Percentiles rank a stretch among this genome's conserved stretches.
Evolutionary conservation across 2,113 vertebrate species (phyloP).

Genomic region (Poecile atricapillus): DNA sequence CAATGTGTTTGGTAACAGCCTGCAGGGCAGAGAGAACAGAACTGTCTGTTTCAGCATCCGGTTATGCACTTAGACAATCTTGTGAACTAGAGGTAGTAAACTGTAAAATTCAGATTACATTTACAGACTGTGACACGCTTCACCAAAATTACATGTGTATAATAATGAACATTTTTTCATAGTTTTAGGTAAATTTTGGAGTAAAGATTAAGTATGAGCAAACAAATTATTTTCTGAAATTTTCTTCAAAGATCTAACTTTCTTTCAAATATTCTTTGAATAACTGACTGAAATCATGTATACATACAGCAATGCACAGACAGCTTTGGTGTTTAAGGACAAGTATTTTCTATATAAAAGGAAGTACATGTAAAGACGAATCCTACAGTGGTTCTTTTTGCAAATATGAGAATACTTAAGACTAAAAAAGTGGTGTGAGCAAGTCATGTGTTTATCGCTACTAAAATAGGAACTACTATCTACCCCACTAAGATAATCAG

Average conservation of each 20-base stretch:
- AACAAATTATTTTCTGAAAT: background rate
- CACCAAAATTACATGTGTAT: background rate
- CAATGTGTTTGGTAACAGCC: background rate
- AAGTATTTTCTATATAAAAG: background rate
- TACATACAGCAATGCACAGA: background rate
- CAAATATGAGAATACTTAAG: background rate
- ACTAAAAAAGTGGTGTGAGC: background rate
- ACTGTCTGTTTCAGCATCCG: background rate
- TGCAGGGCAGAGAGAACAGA: background rate
- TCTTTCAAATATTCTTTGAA: background rate
- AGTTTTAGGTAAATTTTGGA: background rate
- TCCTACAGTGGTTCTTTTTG: fast-evolving
- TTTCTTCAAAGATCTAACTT: background rate
- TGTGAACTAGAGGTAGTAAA: background rate
- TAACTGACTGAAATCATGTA: background rate
- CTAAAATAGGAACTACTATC: background rate
- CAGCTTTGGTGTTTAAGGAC: background rate
- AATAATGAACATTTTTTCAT: background rate
- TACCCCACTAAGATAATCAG: background rate
- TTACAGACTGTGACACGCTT: background rate
- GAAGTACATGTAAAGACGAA: background rate
- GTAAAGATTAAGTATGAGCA: background rate
- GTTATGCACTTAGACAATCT: background rate
- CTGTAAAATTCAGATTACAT: background rate
- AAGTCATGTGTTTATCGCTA: background rate